A percentile compares a stretch with the other conserved stretches of the same genome.
These are phyloP conservation scores for Acromyrmex heyeri DNA, from an alignment of 1,140 invertebrate species.

Conservation along the genomic window DNA sequence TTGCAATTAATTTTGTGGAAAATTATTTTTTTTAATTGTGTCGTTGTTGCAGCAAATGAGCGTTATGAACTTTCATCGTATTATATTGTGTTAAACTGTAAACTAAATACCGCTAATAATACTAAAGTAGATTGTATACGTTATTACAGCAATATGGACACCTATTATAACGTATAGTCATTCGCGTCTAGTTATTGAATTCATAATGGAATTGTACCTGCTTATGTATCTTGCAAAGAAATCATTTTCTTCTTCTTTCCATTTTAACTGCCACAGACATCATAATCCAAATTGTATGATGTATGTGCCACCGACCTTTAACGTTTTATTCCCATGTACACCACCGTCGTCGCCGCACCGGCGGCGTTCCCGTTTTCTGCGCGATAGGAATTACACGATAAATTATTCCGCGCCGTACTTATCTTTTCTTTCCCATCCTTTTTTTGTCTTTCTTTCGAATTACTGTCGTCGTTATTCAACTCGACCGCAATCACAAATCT, in stretches of 20 bases:
- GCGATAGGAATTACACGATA: constrained; percentile 67
- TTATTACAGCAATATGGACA: neutral
- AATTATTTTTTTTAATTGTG: too few relatives aligned
- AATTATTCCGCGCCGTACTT: constrained; percentile 68
- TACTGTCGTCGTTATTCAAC: constrained; percentile 60
- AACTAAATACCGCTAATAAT: neutral
- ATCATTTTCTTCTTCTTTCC: constrained; percentile 10
- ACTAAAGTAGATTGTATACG: neutral
- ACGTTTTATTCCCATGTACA: constrained; percentile 62
- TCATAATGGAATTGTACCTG: neutral
- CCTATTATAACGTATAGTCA: neutral
- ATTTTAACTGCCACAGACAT: neutral
- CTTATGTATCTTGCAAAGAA: neutral
- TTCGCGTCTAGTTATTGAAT: neutral
- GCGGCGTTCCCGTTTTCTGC: constrained; percentile 65
- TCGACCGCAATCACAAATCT: constrained; percentile 45
- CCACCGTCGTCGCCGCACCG: constrained; percentile 29
- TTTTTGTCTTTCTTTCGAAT: constrained; percentile 39
- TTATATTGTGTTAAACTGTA: neutral
- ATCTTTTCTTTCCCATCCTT: constrained; percentile 45
- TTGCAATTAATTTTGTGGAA: too few relatives aligned
- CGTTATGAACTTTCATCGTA: neutral
- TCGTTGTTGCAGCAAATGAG: too few relatives aligned
- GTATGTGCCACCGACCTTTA: constrained; percentile 21
- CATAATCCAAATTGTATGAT: constrained; percentile 35